These are phyloP conservation scores for Drosophila varians DNA, from an alignment of 1,140 invertebrate genomes.

Conservation along the genomic window DNA sequence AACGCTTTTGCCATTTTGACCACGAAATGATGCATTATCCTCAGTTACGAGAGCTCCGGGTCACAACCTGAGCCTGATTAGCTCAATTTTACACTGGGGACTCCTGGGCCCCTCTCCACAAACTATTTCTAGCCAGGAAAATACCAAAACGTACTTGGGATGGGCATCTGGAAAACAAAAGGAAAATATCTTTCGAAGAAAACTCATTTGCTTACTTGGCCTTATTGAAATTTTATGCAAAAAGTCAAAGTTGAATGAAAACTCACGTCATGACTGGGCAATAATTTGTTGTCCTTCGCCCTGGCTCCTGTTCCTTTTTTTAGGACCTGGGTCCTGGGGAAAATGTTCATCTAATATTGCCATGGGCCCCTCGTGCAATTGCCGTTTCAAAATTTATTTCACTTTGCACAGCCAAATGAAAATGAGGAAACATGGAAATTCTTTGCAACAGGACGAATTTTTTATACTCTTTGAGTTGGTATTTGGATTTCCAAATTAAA, in stretches of 20 bases:
- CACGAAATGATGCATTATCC: constrained; percentile 78
- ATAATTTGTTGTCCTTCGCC: constrained; percentile 65
- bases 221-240: constrained; percentile 74
- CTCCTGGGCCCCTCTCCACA: constrained; percentile 19
- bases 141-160: not conserved
- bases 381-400: constrained; percentile 76
- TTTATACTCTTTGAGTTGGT: not conserved
- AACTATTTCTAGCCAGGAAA: constrained; percentile 46
- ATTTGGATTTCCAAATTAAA: not conserved
- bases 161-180: not conserved
- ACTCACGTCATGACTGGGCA: constrained; percentile 79
- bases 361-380: constrained; percentile 68
- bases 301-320: not conserved
- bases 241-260: constrained; percentile 55
- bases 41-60: constrained; percentile 11
- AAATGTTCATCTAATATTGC: constrained; percentile 75
- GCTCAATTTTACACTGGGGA: constrained; percentile 51
- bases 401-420: constrained; percentile 75
- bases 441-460: not conserved
- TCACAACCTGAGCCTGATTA: constrained; percentile 39
- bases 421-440: constrained; percentile 41
- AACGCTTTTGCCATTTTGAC: constrained; percentile 79
- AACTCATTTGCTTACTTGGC: constrained; percentile 54
- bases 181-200: constrained; percentile 39
- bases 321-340: constrained; percentile 24